These are phyloP conservation scores for Leptinotarsa tumamoca DNA, from an alignment of 2,888 invertebrate species.

Conservation along the genomic window DNA sequence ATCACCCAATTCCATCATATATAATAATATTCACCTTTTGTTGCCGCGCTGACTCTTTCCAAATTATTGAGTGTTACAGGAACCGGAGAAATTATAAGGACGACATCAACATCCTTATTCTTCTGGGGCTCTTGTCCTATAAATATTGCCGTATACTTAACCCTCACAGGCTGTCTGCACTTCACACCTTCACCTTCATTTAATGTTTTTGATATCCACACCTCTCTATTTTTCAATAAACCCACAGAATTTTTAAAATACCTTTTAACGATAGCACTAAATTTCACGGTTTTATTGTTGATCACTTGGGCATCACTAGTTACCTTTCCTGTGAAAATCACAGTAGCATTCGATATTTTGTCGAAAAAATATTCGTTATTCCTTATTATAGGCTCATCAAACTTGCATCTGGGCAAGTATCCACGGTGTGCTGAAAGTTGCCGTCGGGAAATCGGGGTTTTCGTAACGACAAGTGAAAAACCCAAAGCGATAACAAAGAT, in stretches of 20 bases:
- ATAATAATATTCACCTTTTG: conserved; percentile 61
- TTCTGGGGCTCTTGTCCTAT: conserved; percentile 58
- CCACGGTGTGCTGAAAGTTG: conserved; percentile 49
- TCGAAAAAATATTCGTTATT: conserved; percentile 57
- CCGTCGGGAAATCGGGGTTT: conserved; percentile 46
- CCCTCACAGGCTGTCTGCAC: conserved; percentile 62
- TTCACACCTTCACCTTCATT: conserved; percentile 62
- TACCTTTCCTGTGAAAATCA: conserved; percentile 64
- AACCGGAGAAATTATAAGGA: conserved; percentile 63
- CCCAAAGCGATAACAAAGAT: conserved; percentile 30
- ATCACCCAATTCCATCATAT: background rate
- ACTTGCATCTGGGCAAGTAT: conserved; percentile 62
- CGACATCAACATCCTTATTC: conserved; percentile 57
- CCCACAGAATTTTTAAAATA: conserved; percentile 61
- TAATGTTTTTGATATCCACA: conserved; percentile 60
- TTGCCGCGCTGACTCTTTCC: conserved; percentile 65
- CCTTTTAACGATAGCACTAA: conserved; percentile 61
- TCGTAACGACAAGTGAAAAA: conserved; percentile 39
- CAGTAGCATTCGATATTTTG: conserved; percentile 57
- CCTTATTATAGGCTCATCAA: conserved; percentile 61
- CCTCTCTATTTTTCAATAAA: conserved; percentile 56
- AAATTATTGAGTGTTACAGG: conserved; percentile 66
- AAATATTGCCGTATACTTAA: conserved; percentile 64
- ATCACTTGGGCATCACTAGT: conserved; percentile 57
- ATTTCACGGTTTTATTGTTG: conserved; percentile 57